Evolutionary conservation across 2,113 vertebrate genomes (phyloP).

Genomic region (Spermophilus dauricus): DNA sequence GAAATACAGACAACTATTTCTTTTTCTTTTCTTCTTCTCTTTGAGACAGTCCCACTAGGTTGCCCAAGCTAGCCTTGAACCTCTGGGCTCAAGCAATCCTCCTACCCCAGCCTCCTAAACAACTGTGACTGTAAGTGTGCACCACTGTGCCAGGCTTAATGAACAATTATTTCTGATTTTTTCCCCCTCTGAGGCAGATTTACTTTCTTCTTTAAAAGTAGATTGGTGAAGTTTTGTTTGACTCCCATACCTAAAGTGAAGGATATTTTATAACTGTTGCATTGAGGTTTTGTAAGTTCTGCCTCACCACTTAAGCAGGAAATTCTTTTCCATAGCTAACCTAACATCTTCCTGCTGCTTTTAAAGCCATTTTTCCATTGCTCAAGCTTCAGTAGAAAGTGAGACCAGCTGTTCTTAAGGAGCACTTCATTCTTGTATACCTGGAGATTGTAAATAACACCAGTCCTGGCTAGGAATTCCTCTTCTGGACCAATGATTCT

Average conservation of each 20-base stretch:
- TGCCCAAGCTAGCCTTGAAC: background rate
- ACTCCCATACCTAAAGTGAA: background rate
- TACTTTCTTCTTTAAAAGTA: background rate
- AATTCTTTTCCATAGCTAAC: slow-evolving; percentile 7
- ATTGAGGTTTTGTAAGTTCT: background rate
- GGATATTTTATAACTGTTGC: background rate
- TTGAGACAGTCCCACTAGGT: background rate
- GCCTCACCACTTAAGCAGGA: background rate
- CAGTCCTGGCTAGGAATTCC: background rate
- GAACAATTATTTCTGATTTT: slow-evolving; percentile 32
- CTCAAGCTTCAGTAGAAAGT: slow-evolving; percentile 9
- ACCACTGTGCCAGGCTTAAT: too few species aligned
- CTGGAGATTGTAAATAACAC: background rate
- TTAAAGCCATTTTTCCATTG: slow-evolving; percentile 13
- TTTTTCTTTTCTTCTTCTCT: background rate
- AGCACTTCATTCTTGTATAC: background rate
- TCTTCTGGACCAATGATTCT: background rate
- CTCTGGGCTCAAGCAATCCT: background rate
- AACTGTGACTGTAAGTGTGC: background rate
- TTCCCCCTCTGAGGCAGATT: background rate
- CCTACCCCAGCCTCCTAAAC: background rate
- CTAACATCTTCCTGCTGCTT: background rate
- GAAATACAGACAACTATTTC: background rate
- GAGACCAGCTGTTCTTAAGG: background rate
- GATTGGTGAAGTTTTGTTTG: background rate